phyloP scores from a whole-genome alignment of 30 jellyfish, hydroid and myxozoan species.

The Hydra vulgaris region DNA sequence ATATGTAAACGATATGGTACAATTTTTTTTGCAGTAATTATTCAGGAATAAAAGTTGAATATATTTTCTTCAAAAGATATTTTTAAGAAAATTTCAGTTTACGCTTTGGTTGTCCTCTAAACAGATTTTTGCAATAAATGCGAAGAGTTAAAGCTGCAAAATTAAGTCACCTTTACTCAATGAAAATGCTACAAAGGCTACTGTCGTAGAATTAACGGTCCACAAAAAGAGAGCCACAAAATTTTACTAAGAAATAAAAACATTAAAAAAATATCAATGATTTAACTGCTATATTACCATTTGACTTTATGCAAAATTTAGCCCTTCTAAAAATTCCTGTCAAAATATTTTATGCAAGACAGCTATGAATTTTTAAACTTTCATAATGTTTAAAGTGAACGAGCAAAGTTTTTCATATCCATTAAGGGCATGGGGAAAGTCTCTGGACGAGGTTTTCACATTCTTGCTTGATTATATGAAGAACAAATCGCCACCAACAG shows the following conservation, averaged over 20 bases:
- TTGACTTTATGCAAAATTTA: background rate
- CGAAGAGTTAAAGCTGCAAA: background rate
- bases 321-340: background rate
- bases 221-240: background rate
- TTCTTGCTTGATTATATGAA: background rate
- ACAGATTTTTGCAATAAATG: background rate
- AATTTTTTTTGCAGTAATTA: background rate
- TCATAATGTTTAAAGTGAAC: background rate
- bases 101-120: background rate
- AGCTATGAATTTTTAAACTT: background rate
- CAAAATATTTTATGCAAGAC: background rate
- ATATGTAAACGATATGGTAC: background rate
- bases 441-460: background rate
- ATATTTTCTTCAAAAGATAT: background rate
- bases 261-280: no score
- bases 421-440: background rate
- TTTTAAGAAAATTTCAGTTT: background rate
- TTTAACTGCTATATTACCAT: background rate
- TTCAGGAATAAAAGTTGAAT: background rate
- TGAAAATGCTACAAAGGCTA: background rate
- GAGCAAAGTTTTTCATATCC: background rate
- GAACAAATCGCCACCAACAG: background rate
- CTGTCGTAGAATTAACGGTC: background rate
- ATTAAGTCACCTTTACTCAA: background rate
- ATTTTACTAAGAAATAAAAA: background rate